Evolutionary conservation across 2,113 vertebrate species (phyloP).

Genomic region (Globicephala melas): DNA sequence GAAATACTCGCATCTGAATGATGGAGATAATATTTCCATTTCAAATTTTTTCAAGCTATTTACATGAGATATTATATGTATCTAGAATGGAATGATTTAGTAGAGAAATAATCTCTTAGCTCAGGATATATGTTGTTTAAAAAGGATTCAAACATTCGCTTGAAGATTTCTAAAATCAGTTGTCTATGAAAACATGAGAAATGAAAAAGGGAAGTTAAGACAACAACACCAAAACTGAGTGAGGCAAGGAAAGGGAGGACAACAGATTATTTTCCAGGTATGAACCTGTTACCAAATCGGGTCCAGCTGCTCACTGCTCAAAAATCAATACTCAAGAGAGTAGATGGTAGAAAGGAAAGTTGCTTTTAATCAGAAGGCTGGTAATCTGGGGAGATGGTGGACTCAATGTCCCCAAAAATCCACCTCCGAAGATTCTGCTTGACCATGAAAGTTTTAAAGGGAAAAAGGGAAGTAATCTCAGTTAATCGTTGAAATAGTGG

Average conservation of each 20-base stretch:
- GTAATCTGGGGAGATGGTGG: too few relatives aligned
- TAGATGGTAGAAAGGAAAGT: too few relatives aligned
- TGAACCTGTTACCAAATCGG: neutral
- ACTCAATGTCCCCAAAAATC: too few relatives aligned
- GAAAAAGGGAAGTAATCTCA: too few relatives aligned
- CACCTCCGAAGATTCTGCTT: too few relatives aligned
- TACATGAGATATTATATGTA: neutral
- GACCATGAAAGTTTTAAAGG: too few relatives aligned
- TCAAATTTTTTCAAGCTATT: neutral
- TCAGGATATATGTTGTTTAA: neutral
- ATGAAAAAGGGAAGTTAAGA: neutral
- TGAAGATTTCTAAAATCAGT: neutral
- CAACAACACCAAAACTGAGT: neutral
- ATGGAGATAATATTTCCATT: neutral
- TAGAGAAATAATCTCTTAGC: neutral
- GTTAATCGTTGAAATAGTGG: too few relatives aligned
- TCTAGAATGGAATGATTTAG: neutral
- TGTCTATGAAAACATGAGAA: neutral
- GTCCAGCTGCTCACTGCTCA: too few relatives aligned
- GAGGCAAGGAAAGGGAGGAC: neutral
- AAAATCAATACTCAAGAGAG: too few relatives aligned
- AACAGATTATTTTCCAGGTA: neutral
- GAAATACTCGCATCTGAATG: neutral
- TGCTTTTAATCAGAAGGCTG: too few relatives aligned
- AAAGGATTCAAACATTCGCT: neutral